These are phyloP conservation scores for Eurypyga helias DNA, from an alignment of 2,113 vertebrate species.

Conservation along the genomic window DNA sequence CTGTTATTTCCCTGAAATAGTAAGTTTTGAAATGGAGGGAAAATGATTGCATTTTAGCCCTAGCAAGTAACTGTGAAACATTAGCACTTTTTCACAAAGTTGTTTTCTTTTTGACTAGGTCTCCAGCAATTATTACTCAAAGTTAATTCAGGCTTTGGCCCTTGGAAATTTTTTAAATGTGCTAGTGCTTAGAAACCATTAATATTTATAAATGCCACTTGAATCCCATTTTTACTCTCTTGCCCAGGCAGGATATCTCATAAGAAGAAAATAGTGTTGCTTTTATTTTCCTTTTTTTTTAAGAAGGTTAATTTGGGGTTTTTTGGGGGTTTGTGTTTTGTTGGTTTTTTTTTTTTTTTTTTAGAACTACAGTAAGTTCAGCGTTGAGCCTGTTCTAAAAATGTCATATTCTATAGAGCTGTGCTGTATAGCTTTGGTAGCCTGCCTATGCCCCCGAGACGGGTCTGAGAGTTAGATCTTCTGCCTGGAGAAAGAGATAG, in stretches of 20 bases:
- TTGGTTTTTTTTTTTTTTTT: background rate
- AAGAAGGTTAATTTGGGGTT: too few species aligned
- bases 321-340: too few species aligned
- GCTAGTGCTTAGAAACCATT: background rate
- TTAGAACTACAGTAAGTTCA: background rate
- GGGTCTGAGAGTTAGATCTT: background rate
- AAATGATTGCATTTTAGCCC: background rate
- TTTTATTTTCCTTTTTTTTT: background rate
- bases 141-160: background rate
- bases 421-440: background rate
- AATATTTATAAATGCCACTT: background rate
- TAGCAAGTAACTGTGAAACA: background rate
- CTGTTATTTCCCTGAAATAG: background rate
- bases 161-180: background rate
- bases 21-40: background rate
- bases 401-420: constrained; percentile 23
- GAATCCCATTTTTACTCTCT: constrained; percentile 16
- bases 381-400: constrained; percentile 35
- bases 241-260: background rate
- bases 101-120: background rate
- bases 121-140: background rate
- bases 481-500: background rate
- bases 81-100: background rate
- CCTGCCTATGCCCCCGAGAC: background rate
- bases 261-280: background rate